Evolutionary conservation across 2,888 invertebrate species (phyloP), one percentile per base, ranked within the genome.

Genomic region (Dimorphilus gyrociliatus): DNA sequence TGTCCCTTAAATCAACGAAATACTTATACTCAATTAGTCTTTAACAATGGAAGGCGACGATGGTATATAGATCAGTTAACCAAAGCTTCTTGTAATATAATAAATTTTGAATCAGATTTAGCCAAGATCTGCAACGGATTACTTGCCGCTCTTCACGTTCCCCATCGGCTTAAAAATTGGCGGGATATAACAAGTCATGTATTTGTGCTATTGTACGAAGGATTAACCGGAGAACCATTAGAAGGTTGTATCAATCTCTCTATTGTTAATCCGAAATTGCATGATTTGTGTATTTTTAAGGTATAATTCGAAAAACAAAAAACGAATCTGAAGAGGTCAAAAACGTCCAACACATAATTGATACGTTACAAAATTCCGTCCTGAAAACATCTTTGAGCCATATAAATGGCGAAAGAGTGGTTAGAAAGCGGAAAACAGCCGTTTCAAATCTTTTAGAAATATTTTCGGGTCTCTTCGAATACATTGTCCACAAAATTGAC

Each of bases 381-480:
- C 47, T 61, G 4, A 53, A 55, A 33, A 57, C 53, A 10, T 56
- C 54, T 5, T 46, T 61, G 16, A 51, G 57, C 6, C 61, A 61
- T 39, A 56, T 61, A 21, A 44, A 47, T 23, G 55, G 54, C 2
- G 45, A 48, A 6, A 51, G 50, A 21, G 42, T 60, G 19, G 48
- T 56, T n/a, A 41, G 42, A 16, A 50, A 50, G 8, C 41, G 48
- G 24, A 23, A 44, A 13, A 48, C 46, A 21, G 48, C 53, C 14
- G 47, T 58, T 10, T 37, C 40, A 8, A 55, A 59, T 32, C 46
- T 61, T 14, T 36, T 55, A 24, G 60, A 61, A 25, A 58, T 61
- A 24, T 51, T 61, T 30, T 39, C 47, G 12, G 53, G 55, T 16
- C 47, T 60, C 4, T 39, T 56, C 19, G 60, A 60, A 30, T 59